These are phyloP conservation scores for Listronotus oregonensis DNA, from an alignment of 1,140 invertebrate genomes.

Conservation along the genomic window DNA sequence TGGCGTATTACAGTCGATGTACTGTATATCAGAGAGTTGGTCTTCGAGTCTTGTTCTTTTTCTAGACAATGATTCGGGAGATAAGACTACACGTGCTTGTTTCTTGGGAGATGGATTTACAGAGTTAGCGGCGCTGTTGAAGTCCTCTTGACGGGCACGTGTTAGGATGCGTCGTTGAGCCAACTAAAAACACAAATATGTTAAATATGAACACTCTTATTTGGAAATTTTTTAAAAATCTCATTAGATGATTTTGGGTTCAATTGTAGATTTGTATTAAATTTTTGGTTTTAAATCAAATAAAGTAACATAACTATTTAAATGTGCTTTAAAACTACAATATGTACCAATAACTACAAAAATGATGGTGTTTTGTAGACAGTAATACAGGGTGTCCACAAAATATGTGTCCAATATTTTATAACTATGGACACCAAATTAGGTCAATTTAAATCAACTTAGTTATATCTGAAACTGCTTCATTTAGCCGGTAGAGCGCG, in stretches of 20 bases:
- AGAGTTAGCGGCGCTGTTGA: slow-evolving; percentile 58
- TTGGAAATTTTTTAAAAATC: not conserved
- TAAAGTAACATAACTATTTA: too few relatives aligned
- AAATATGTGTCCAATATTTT: too few relatives aligned
- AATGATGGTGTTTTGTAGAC: too few relatives aligned
- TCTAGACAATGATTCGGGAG: slow-evolving; percentile 56
- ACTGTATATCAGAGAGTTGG: slow-evolving; percentile 66
- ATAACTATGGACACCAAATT: too few relatives aligned
- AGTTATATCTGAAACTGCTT: too few relatives aligned
- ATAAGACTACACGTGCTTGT: slow-evolving; percentile 59
- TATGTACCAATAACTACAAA: too few relatives aligned
- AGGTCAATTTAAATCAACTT: too few relatives aligned
- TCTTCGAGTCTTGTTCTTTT: slow-evolving; percentile 66
- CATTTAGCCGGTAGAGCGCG: too few relatives aligned
- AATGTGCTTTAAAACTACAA: too few relatives aligned
- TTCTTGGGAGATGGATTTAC: slow-evolving; percentile 63
- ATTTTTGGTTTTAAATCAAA: too few relatives aligned
- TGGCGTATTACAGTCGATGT: slow-evolving; percentile 67
- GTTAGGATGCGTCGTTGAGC: slow-evolving; percentile 53
- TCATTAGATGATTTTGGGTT: not conserved
- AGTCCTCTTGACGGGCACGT: slow-evolving; percentile 58
- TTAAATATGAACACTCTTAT: not conserved
- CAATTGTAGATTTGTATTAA: too few relatives aligned
- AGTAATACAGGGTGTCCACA: too few relatives aligned
- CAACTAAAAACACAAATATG: not conserved